Conservation (phyloP, 2,113 vertebrate species). For the Cyanoderma ruficeps region DNA sequence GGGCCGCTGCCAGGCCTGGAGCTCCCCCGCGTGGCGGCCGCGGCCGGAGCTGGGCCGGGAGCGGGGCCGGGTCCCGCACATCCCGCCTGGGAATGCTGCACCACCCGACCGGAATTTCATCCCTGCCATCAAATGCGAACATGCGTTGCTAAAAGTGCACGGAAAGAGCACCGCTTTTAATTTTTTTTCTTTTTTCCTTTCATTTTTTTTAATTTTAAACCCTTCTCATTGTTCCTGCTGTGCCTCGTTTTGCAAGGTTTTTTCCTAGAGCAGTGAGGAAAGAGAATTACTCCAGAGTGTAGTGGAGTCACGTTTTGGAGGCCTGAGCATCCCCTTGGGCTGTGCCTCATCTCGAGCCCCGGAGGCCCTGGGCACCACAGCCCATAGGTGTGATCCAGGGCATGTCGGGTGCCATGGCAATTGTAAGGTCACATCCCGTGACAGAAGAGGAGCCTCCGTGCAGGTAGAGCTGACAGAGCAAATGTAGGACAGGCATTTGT, state of each 20-base stretch:
- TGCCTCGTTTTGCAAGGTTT: neutral
- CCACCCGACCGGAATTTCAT: rapidly evolving
- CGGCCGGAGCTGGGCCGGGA: neutral
- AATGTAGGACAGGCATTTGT: neutral
- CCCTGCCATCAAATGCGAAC: neutral
- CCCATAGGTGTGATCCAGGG: neutral
- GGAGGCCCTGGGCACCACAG: rapidly evolving
- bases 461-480: neutral
- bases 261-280: neutral
- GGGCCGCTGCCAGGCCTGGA: constrained; percentile 41
- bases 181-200: neutral
- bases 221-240: rapidly evolving
- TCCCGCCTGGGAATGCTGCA: neutral
- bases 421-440: neutral
- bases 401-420: rapidly evolving
- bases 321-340: neutral
- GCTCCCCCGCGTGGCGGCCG: constrained; percentile 71
- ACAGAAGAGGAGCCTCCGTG: neutral
- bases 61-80: rapidly evolving
- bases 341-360: neutral
- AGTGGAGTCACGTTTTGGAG: neutral
- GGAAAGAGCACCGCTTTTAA: rapidly evolving
- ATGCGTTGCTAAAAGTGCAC: rapidly evolving
- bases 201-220: neutral
- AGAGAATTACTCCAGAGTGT: rapidly evolving